These are phyloP conservation scores for Pocillopora damicornis DNA, from an alignment of 64 coral and sea anemone genomes.

Conservation along the genomic window DNA sequence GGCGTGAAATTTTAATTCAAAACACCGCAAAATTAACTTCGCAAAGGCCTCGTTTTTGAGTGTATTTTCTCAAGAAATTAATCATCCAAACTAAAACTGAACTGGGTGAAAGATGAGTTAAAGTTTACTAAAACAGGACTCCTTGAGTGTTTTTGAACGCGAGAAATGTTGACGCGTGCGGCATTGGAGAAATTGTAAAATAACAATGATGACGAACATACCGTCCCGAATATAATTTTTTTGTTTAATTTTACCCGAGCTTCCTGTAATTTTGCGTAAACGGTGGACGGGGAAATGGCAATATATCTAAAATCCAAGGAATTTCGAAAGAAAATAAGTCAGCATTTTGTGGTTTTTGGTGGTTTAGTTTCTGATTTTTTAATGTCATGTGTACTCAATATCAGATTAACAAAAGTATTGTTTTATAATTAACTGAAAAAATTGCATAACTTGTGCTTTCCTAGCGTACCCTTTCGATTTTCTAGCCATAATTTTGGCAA, in stretches of 20 bases:
- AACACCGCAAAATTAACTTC: not conserved
- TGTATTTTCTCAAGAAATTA: not conserved
- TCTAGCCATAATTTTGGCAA: not conserved
- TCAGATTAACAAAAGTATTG: not conserved
- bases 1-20: not conserved
- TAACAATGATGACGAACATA: too few species aligned
- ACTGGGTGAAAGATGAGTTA: not conserved
- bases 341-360: not conserved
- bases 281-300: too few species aligned
- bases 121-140: not conserved
- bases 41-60: too few species aligned
- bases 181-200: too few species aligned
- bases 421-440: not conserved
- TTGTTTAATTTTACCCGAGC: too few species aligned
- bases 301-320: too few species aligned
- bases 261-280: too few species aligned
- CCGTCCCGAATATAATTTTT: too few species aligned
- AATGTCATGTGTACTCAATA: not conserved
- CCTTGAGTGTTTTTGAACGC: not conserved
- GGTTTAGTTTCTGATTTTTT: not conserved
- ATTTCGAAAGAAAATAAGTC: not conserved
- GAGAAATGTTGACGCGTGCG: too few species aligned
- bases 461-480: not conserved
- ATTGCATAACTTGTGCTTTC: not conserved
- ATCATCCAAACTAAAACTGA: not conserved